Evolutionary conservation across 2,113 vertebrate species (phyloP), one percentile per base, ranked within the genome.

Genomic region (Oenanthe oenanthe): DNA sequence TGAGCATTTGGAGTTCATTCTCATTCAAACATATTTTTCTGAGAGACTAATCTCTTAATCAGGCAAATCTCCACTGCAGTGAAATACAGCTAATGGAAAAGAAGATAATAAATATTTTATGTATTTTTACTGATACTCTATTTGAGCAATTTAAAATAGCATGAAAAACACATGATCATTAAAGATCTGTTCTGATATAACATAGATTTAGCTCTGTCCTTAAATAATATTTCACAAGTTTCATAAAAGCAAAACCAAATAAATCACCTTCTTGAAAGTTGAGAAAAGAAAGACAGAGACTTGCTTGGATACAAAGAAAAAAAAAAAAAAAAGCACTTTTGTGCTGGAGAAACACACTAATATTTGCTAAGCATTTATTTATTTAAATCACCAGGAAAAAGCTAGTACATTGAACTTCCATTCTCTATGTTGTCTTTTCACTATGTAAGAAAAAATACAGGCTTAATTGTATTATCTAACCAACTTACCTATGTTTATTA

Each of bases 31-130:
- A 68, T 88, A 31, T 43, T 95, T 89, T 95, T 92, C 89, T 93
- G 40, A 56, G 81, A 94, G 38, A 85, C 80, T 96, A 95, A 97
- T 97, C 93, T 88, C 72, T 96, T 96, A 92, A 97, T 95, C 94
- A 96, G 86, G 94, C 68, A 97, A 97, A 95, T 85, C 72, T 93
- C 60, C 66, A 95, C 38, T 86, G 66, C 66, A 88, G 56, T 79
- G 94, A 93, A 97, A 96, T 40, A 85, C 1, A 94, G 45, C 65
- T 79, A 86, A 82, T 32, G 32, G 73, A 79, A 89, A 57, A 84
- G 67, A 81, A 95, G 22, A 85, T 96, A 95, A 91, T 71, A 97
- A 96, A 94, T 87, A 65, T 78, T 94, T 96, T 88, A 86, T 71
- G n/a, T 19, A 81, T 84, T 96, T 89, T 74, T 92, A 92, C 66